Percentiles rank a stretch among this genome's conserved stretches.
Conservation (phyloP, 2,888 invertebrate genomes). For the Trisateles emortualis region DNA sequence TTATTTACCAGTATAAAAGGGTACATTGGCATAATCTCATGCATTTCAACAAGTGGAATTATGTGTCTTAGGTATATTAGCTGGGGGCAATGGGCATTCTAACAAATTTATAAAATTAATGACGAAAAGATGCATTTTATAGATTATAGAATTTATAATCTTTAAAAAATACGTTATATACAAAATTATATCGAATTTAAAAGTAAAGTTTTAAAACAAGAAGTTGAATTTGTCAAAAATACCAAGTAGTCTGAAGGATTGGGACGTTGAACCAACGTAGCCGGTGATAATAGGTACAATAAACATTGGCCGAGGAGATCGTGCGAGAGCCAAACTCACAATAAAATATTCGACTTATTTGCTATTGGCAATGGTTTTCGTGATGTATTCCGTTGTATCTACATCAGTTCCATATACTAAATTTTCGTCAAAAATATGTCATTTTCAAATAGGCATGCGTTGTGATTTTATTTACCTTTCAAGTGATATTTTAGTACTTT, state of each 20-base stretch:
- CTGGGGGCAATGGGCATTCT: no score
- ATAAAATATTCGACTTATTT: constrained; percentile 79
- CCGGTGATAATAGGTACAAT: constrained; percentile 72
- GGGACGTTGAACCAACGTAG: constrained; percentile 79
- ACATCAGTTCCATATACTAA: constrained; percentile 18
- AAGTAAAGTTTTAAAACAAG: constrained; percentile 18
- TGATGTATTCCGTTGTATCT: constrained; percentile 62
- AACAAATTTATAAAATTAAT: no score
- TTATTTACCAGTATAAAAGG: no score
- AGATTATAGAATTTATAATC: no score
- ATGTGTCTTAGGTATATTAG: no score
- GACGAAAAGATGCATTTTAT: no score
- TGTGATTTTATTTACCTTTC: background rate
- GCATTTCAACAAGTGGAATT: no score
- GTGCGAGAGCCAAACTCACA: constrained; percentile 75
- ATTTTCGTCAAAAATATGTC: constrained; percentile 15
- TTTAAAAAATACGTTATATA: background rate
- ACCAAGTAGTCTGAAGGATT: constrained; percentile 47
- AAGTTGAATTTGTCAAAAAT: constrained; percentile 49
- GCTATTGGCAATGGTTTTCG: constrained; percentile 73
- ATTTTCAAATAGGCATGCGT: background rate
- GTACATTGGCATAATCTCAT: no score
- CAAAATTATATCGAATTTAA: constrained; percentile 4
- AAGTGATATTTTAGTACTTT: background rate
- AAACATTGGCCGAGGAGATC: constrained; percentile 76